Evolutionary conservation across 2,113 vertebrate species (phyloP).

Genomic region (Poeciliopsis retropinna): DNA sequence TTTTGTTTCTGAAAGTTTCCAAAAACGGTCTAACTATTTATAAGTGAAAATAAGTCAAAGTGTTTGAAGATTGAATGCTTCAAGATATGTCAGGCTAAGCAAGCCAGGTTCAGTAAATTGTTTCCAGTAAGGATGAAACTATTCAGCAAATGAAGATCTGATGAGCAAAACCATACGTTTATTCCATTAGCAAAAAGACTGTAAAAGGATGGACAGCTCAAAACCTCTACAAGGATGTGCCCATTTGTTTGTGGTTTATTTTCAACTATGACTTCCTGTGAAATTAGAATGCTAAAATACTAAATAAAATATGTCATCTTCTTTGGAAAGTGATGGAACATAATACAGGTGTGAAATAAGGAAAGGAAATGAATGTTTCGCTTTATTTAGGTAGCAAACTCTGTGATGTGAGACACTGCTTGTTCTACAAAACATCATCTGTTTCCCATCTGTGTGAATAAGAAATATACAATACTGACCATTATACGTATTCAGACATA

Average conservation of each 20-base stretch:
- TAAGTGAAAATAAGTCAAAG: neutral
- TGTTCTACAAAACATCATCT: neutral
- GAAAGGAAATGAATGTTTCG: neutral
- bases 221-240: too few relatives aligned
- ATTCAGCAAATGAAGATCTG: too few relatives aligned
- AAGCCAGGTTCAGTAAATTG: too few relatives aligned
- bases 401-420: neutral
- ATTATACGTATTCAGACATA: neutral
- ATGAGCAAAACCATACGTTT: too few relatives aligned
- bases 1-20: neutral
- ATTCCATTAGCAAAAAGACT: too few relatives aligned
- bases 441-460: neutral
- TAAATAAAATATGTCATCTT: neutral
- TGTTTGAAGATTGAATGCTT: neutral
- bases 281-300: too few relatives aligned
- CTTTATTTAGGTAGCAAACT: neutral
- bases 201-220: too few relatives aligned
- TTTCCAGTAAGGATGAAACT: too few relatives aligned
- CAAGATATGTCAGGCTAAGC: too few relatives aligned
- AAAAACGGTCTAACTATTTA: neutral
- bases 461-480: neutral
- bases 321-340: neutral
- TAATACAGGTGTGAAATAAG: neutral
- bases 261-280: too few relatives aligned
- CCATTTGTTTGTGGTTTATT: too few relatives aligned